A percentile compares a stretch with the other conserved stretches of the same genome.
These are phyloP conservation scores for Scaptomyza reducta DNA, from an alignment of 2,888 invertebrate genomes.

Conservation along the genomic window DNA sequence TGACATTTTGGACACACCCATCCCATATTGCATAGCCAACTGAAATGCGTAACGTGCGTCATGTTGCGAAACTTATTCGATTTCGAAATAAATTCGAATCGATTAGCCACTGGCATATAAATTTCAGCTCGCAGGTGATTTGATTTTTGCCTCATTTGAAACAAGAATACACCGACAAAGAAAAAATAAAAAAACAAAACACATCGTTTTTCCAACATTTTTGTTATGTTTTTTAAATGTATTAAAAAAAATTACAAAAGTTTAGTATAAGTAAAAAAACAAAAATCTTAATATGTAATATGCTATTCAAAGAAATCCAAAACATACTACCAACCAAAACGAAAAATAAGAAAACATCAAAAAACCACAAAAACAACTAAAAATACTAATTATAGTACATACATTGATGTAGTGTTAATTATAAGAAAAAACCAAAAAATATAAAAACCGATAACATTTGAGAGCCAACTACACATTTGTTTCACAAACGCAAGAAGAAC, in stretches of 20 bases:
- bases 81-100: slow-evolving; percentile 44
- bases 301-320: slow-evolving; percentile 82
- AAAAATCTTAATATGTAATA: slow-evolving; percentile 59
- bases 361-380: slow-evolving; percentile 64
- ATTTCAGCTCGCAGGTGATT: slow-evolving; percentile 74
- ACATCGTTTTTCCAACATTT: slow-evolving; percentile 54
- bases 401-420: slow-evolving; percentile 80
- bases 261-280: slow-evolving; percentile 50
- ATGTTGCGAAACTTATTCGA: slow-evolving; percentile 34
- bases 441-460: slow-evolving; percentile 45
- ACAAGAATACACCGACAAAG: slow-evolving; percentile 66
- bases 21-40: slow-evolving; percentile 60
- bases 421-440: slow-evolving; percentile 58
- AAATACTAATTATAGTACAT: slow-evolving; percentile 81
- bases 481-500: slow-evolving; percentile 52
- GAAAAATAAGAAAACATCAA: slow-evolving; percentile 20
- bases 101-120: slow-evolving; percentile 73
- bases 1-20: slow-evolving; percentile 34
- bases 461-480: slow-evolving; percentile 55
- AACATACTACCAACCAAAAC: slow-evolving; percentile 73
- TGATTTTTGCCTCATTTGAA: slow-evolving; percentile 60
- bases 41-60: slow-evolving; percentile 32
- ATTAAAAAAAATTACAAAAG: slow-evolving; percentile 53
- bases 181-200: slow-evolving; percentile 17
- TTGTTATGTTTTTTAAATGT: slow-evolving; percentile 67